Conservation (phyloP, 2,797 vertebrate species). For the Caiman crocodilus region DNA sequence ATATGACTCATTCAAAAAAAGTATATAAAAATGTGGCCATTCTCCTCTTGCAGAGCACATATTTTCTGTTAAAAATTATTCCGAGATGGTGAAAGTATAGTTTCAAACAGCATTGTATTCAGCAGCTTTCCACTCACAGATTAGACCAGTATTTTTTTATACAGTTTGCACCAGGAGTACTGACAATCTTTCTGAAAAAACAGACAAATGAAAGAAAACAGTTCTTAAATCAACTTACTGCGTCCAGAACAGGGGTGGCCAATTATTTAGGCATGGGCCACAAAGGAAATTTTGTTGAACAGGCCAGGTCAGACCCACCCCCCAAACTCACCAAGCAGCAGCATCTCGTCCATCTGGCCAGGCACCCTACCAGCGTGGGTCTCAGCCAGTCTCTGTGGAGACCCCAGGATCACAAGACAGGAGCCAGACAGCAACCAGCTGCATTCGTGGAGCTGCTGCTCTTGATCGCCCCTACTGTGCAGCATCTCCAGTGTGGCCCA, state of each 20-base stretch:
- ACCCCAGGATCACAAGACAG: too few relatives aligned
- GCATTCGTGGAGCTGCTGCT: too few relatives aligned
- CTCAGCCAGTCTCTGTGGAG: too few relatives aligned
- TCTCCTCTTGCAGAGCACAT: neutral
- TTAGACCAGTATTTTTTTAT: neutral
- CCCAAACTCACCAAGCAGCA: too few relatives aligned
- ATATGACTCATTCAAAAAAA: neutral
- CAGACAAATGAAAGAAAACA: neutral
- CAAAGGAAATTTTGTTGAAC: too few relatives aligned
- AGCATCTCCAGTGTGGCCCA: too few relatives aligned
- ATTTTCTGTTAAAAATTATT: slow-evolving; percentile 3
- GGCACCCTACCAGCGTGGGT: too few relatives aligned
- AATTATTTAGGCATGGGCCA: too few relatives aligned
- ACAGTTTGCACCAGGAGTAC: neutral
- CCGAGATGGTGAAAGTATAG: neutral
- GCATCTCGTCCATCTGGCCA: too few relatives aligned
- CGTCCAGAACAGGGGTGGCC: neutral
- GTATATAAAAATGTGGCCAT: neutral
- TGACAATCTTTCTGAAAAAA: neutral
- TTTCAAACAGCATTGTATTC: neutral
- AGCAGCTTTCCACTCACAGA: neutral
- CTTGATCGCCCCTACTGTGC: too few relatives aligned
- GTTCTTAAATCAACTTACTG: neutral
- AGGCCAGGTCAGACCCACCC: too few relatives aligned
- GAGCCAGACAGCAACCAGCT: too few relatives aligned